phyloP scores from a whole-genome alignment of 2,888 invertebrate species.

The Acheta domesticus region DNA sequence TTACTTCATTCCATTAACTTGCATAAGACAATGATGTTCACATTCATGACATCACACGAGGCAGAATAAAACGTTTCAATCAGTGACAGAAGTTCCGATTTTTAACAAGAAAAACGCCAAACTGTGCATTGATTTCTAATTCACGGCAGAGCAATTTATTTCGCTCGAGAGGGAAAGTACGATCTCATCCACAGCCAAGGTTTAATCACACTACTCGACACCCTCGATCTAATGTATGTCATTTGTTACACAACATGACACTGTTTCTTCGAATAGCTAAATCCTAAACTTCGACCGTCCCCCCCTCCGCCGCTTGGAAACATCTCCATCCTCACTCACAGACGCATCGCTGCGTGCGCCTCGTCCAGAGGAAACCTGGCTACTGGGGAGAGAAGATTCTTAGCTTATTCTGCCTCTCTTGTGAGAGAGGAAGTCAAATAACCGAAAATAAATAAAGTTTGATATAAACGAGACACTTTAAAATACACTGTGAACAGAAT shows the following conservation, averaged over 20 bases:
- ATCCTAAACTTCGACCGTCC: not conserved
- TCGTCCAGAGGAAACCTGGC: not conserved
- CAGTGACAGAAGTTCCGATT: no score
- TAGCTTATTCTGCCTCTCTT: conserved; percentile 18
- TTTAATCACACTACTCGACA: no score
- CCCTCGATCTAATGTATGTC: not conserved
- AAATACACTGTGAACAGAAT: conserved; percentile 37
- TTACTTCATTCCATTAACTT: no score
- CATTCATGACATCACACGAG: no score
- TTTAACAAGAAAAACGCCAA: no score
- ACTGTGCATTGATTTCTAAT: no score
- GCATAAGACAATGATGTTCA: no score
- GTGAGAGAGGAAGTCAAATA: conserved; percentile 33
- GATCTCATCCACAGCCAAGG: no score
- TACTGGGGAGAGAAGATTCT: not conserved
- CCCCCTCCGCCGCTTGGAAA: not conserved
- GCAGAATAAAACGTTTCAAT: no score
- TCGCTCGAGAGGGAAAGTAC: no score
- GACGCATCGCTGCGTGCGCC: not conserved
- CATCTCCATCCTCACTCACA: not conserved
- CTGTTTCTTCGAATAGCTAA: not conserved
- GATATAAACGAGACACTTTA: conserved; percentile 35
- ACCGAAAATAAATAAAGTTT: conserved; percentile 35
- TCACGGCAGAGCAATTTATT: no score
- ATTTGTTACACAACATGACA: not conserved